These are phyloP conservation scores for Lycocerus yunnanus DNA, from an alignment of 2,888 invertebrate genomes.

Conservation along the genomic window DNA sequence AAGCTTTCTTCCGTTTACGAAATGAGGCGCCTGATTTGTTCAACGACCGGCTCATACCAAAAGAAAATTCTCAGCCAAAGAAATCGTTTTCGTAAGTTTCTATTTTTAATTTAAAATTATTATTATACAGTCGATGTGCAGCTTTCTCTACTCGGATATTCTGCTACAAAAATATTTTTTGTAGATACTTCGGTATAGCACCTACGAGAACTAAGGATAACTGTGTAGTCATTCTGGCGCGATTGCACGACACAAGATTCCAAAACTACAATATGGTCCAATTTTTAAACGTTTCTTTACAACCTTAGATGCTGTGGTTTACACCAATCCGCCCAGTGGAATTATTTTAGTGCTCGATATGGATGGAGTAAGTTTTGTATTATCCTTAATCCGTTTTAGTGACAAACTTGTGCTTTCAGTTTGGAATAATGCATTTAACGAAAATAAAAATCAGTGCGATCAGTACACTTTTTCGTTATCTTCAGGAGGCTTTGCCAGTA, in stretches of 20 bases:
- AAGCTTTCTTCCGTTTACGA: slow-evolving; percentile 64
- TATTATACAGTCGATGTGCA: too few relatives aligned
- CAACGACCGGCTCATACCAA: slow-evolving; percentile 58
- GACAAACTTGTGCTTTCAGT: slow-evolving; percentile 16
- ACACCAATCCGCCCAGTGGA: slow-evolving; percentile 62
- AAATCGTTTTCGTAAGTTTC: slow-evolving; percentile 62
- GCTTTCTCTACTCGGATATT: too few relatives aligned
- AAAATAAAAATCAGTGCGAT: slow-evolving; percentile 49
- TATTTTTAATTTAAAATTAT: too few relatives aligned
- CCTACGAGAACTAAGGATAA: slow-evolving; percentile 65
- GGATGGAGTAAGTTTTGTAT: slow-evolving; percentile 60
- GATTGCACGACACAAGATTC: slow-evolving; percentile 61
- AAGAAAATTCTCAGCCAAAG: slow-evolving; percentile 52
- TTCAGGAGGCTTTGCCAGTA: slow-evolving; percentile 72
- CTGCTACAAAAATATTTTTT: neutral
- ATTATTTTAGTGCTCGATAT: slow-evolving; percentile 71
- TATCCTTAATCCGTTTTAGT: neutral
- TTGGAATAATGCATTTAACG: slow-evolving; percentile 42
- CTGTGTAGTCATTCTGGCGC: slow-evolving; percentile 65
- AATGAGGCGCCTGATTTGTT: slow-evolving; percentile 68
- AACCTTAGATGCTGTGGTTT: slow-evolving; percentile 58
- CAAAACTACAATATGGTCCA: slow-evolving; percentile 64
- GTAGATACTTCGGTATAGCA: slow-evolving; percentile 52
- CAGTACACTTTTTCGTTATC: slow-evolving; percentile 67
- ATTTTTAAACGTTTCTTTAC: slow-evolving; percentile 59